These are phyloP conservation scores for Elymnias hypermnestra DNA, from an alignment of 1,140 invertebrate genomes.

Conservation along the genomic window DNA sequence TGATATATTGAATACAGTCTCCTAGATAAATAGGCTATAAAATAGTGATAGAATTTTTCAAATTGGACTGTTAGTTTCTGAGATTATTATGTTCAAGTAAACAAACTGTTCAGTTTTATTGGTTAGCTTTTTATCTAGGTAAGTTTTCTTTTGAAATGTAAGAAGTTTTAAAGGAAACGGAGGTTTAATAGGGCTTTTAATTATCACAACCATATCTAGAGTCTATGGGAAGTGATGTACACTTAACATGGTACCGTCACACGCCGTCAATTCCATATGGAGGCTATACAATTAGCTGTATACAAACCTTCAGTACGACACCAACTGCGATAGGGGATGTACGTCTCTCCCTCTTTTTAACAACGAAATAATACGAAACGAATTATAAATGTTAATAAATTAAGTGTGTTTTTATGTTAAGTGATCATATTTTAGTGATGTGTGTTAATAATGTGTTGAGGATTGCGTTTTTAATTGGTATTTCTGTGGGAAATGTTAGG, in stretches of 20 bases:
- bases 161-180: too few relatives aligned
- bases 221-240: slow-evolving; percentile 6
- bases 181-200: slow-evolving; percentile 24
- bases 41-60: too few relatives aligned
- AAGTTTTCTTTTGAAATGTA: too few relatives aligned
- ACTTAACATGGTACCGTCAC: slow-evolving; percentile 10
- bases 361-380: slow-evolving; percentile 14
- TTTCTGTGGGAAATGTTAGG: slow-evolving; percentile 36
- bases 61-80: too few relatives aligned
- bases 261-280: slow-evolving; percentile 13
- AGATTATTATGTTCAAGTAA: too few relatives aligned
- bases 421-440: slow-evolving; percentile 44
- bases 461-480: slow-evolving; percentile 35
- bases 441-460: slow-evolving; percentile 34
- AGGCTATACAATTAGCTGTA: slow-evolving; percentile 16
- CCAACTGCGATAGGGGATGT: slow-evolving; percentile 11
- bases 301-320: slow-evolving; percentile 19
- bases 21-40: too few relatives aligned
- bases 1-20: too few relatives aligned
- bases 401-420: slow-evolving; percentile 16
- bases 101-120: too few relatives aligned
- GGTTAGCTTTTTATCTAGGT: too few relatives aligned
- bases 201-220: slow-evolving; percentile 25
- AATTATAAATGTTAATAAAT: slow-evolving; percentile 13
- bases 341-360: slow-evolving; percentile 4